phyloP scores from a whole-genome alignment of 2,113 vertebrate genomes.

The Cichladusa arquata region DNA sequence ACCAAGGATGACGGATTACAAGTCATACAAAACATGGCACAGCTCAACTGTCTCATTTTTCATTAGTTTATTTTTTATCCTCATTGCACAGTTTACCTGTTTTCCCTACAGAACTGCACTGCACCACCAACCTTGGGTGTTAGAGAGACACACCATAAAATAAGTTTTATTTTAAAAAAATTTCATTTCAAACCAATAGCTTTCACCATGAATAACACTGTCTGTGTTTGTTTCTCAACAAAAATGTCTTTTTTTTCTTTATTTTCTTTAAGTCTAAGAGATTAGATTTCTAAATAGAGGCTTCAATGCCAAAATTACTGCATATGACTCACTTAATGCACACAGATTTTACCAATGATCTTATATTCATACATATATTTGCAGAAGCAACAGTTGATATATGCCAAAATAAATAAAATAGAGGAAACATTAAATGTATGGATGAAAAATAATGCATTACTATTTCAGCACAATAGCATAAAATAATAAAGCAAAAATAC shows the following conservation, averaged over 20 bases:
- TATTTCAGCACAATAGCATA: neutral
- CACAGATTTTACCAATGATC: neutral
- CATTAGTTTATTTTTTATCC: neutral
- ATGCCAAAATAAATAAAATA: neutral
- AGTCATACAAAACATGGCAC: neutral
- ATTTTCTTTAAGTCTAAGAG: neutral
- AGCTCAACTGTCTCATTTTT: conserved; percentile 12
- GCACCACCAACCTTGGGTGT: neutral
- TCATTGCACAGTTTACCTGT: neutral
- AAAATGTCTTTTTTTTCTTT: neutral
- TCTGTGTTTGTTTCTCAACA: neutral
- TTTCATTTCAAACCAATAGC: neutral
- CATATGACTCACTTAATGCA: neutral
- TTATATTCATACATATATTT: neutral
- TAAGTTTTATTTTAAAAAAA: neutral
- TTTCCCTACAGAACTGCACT: neutral
- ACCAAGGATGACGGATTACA: neutral
- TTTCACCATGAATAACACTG: neutral
- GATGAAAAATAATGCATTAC: neutral
- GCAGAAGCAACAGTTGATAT: neutral
- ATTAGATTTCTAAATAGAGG: neutral
- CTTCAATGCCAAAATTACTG: neutral
- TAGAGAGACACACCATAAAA: neutral
- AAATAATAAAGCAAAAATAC: neutral
- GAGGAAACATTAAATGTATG: neutral